Evolutionary conservation across 1,140 invertebrate genomes (phyloP), one percentile per base, ranked within the genome.

Genomic region (Micrasema longulum): DNA sequence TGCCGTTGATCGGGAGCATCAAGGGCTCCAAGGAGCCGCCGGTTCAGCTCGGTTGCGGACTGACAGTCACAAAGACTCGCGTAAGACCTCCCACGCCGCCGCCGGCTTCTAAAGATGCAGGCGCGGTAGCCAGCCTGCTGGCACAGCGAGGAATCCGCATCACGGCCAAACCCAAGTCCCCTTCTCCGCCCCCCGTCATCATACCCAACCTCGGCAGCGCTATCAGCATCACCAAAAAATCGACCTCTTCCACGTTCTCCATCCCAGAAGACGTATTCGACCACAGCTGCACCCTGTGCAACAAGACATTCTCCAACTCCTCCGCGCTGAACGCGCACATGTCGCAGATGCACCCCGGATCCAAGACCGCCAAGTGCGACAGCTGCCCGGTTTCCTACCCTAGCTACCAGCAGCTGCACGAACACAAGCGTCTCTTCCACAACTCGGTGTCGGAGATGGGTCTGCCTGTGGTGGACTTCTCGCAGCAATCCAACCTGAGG

Each of bases 131-230:
- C 1, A 92, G 90, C 80, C 88, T 92, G 36, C 80, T 93, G 45
- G 91, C 91, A 9, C 90, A 91, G 11, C 81, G 92, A 72, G 92
- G 92, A 16, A 93, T 93, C 64, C 92, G 91, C 23, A 89, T 93
- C 0, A 93, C 91, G 63, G 88, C 88, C 23, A 85, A 88, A 76
- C 80, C 81, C 55, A 84, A 83, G 69, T 82, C 81, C 76, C 82
- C 84, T 23, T 76, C 86, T 50, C 79, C 79, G 6, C 80, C 81
- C 3, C 52, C 83, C 1, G 80, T 83, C 5, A 80, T 82, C 52
- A 82, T 86, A 20, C 85, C 87, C n/a, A 92, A 91, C 80, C 80
- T 93, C 0, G 91, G 91, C 65, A 89, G 90, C 9, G 90, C 90
- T 22, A 89, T 93, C 48, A 92, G 91, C 72, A 92, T 93, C 57